Evolutionary conservation across 2,797 vertebrate genomes (phyloP).

Genomic region (Peromyscus melanophrys): DNA sequence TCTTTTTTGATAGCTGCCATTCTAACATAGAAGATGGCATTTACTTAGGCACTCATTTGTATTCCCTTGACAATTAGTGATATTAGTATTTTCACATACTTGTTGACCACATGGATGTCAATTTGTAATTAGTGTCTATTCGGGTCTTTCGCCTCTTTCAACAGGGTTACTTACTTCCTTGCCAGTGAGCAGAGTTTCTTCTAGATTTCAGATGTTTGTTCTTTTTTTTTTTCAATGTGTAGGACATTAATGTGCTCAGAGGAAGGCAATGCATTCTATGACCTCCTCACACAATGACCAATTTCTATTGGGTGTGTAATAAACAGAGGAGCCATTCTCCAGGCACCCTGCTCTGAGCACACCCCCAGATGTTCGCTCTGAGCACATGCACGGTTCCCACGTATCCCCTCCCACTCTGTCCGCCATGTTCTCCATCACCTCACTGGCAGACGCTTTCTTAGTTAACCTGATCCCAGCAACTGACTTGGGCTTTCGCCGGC

Average conservation of each 20-base stretch:
- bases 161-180: not conserved
- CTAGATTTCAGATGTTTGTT: not conserved
- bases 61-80: not conserved
- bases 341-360: slow-evolving; percentile 51
- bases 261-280: not conserved
- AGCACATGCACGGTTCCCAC: not conserved
- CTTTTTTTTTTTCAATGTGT: not conserved
- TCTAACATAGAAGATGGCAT: not conserved
- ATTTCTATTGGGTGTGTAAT: slow-evolving; percentile 53
- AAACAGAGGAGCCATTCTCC: slow-evolving; percentile 46
- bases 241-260: not conserved
- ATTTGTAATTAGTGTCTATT: not conserved
- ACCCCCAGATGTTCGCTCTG: not conserved
- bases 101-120: not conserved
- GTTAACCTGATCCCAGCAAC: not conserved
- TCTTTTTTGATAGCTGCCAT: not conserved
- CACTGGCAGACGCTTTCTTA: not conserved
- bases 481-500: not conserved
- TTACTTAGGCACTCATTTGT: not conserved
- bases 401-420: not conserved
- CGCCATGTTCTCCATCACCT: too few relatives aligned
- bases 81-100: not conserved
- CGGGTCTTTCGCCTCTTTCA: too few relatives aligned
- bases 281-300: slow-evolving; percentile 18
- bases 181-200: not conserved